phyloP scores from a whole-genome alignment of 2,888 invertebrate genomes.

The Drosophila differens region DNA sequence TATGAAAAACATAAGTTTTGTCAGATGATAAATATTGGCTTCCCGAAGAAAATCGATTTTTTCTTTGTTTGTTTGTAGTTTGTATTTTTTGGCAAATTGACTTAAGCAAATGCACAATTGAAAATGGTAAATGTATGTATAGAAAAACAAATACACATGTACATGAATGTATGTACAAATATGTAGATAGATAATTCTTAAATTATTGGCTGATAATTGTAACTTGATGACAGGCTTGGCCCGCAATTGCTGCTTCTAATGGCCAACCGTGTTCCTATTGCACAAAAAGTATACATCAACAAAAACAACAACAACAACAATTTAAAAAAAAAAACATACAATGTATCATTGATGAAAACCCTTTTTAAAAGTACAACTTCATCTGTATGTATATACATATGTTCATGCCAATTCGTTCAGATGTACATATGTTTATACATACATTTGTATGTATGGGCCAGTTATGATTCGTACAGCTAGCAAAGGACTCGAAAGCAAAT shows the following conservation, averaged over 20 bases:
- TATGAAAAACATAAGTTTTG: neutral
- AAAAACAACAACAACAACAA: constrained; percentile 3
- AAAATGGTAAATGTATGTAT: constrained; percentile 11
- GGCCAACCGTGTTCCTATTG: constrained; percentile 44
- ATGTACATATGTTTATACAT: constrained; percentile 2
- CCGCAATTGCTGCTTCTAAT: constrained; percentile 23
- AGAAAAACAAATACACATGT: neutral
- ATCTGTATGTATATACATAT: neutral
- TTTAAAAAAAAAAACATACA: neutral
- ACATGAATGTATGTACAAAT: constrained; percentile 9
- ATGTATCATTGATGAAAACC: constrained; percentile 14
- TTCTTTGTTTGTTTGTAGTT: neutral
- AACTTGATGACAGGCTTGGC: constrained; percentile 31
- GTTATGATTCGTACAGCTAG: neutral
- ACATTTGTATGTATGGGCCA: neutral
- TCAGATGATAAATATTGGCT: neutral
- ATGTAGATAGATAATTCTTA: constrained; percentile 40
- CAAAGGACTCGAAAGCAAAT: neutral
- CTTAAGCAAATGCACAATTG: constrained; percentile 11
- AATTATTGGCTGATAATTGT: constrained; percentile 26
- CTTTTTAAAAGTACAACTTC: neutral
- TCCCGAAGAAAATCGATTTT: neutral
- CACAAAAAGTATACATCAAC: constrained; percentile 24
- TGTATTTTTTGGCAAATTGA: constrained; percentile 19
- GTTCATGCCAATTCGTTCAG: neutral